Evolutionary conservation across 2,888 invertebrate species (phyloP).

Genomic region (Hypena proboscidalis): DNA sequence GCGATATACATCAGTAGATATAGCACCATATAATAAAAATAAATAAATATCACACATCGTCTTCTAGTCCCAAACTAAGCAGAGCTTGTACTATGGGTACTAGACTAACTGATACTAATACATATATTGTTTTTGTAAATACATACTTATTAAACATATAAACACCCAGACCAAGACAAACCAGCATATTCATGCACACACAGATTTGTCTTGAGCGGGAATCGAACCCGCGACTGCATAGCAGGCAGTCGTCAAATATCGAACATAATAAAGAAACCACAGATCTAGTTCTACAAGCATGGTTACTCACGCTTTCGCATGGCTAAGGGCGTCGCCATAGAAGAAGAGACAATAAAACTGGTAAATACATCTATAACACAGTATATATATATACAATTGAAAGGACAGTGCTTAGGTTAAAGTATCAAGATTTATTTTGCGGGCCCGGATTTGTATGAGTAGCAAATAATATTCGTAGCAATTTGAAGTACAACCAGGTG

Average conservation of each 20-base stretch:
- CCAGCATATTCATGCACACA: too few species aligned
- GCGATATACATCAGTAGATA: conserved; percentile 17
- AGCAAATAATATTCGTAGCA: not conserved
- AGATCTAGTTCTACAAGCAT: conserved; percentile 76
- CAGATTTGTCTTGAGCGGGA: too few species aligned
- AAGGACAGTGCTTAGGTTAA: conserved; percentile 27
- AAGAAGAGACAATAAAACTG: conserved; percentile 77
- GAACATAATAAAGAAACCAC: too few species aligned
- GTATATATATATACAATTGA: conserved; percentile 35
- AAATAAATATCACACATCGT: conserved; percentile 68
- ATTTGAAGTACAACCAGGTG: too few species aligned
- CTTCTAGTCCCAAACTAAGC: too few species aligned
- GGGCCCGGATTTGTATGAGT: conserved; percentile 10
- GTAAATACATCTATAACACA: conserved; percentile 69
- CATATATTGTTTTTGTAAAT: too few species aligned
- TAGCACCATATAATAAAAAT: conserved; percentile 40
- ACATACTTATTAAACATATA: too few species aligned
- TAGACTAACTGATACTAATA: too few species aligned
- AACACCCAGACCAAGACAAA: too few species aligned
- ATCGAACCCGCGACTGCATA: too few species aligned
- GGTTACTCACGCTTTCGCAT: conserved; percentile 85
- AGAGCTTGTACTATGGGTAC: too few species aligned
- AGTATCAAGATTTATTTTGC: conserved; percentile 11
- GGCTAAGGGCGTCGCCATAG: conserved; percentile 82
- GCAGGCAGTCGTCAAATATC: too few species aligned